These are phyloP conservation scores for Apteryx mantelli DNA, from an alignment of 2,113 vertebrate genomes.

Conservation along the genomic window DNA sequence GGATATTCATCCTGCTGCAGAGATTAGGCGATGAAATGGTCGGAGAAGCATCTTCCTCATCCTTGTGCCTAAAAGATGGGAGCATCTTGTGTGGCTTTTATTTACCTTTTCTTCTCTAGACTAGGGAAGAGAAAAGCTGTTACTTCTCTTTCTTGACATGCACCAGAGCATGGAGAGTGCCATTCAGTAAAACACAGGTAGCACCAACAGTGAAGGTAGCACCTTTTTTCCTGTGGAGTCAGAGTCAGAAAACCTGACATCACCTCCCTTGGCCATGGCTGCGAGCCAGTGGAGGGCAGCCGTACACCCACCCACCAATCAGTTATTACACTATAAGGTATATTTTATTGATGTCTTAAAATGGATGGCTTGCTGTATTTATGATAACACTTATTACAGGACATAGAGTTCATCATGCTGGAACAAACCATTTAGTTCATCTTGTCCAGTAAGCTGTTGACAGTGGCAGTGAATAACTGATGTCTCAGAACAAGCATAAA, in stretches of 20 bases:
- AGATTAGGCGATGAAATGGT: neutral
- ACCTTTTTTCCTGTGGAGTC: neutral
- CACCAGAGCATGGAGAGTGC: neutral
- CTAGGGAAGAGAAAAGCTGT: neutral
- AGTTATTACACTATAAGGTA: neutral
- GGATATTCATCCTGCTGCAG: neutral
- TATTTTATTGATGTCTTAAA: constrained; percentile 39
- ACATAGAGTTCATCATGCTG: constrained; percentile 46
- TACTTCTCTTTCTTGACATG: neutral
- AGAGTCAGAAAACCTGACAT: neutral
- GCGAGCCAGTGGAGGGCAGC: constrained; percentile 40
- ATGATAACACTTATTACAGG: constrained; percentile 56
- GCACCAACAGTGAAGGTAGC: neutral
- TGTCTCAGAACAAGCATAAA: constrained; percentile 64
- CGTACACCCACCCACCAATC: neutral
- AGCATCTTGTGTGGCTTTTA: neutral
- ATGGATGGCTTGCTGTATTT: constrained; percentile 49
- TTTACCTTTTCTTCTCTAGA: neutral
- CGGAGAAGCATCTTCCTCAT: neutral
- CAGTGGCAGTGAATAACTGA: constrained; percentile 56
- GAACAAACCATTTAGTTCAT: constrained; percentile 67
- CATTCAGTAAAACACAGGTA: neutral
- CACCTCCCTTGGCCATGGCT: neutral
- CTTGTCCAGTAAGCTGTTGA: constrained; percentile 48
- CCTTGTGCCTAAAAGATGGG: neutral